These are phyloP conservation scores for Drosophila quadrilineata DNA, from an alignment of 1,140 invertebrate species.

Conservation along the genomic window DNA sequence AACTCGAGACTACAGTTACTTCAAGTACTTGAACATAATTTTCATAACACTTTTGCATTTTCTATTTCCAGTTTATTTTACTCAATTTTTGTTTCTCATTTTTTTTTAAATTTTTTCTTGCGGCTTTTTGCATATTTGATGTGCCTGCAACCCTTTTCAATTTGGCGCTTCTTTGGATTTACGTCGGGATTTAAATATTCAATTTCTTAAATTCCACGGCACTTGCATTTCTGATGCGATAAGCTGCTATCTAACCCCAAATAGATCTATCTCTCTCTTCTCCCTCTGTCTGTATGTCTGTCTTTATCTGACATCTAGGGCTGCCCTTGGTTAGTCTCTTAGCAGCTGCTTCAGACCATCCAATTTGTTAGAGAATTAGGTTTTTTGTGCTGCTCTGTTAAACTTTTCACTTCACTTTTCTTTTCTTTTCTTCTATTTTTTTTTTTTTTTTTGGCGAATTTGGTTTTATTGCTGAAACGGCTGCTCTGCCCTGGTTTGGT, in stretches of 20 bases:
- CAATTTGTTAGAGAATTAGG: constrained; percentile 43
- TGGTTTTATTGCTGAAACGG: too few relatives aligned
- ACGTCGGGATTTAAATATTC: constrained; percentile 69
- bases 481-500: too few relatives aligned
- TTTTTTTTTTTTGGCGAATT: constrained; percentile 12
- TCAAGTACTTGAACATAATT: constrained; percentile 54
- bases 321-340: background rate
- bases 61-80: background rate
- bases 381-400: constrained; percentile 12
- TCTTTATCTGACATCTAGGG: background rate
- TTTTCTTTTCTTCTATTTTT: background rate
- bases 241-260: constrained; percentile 18
- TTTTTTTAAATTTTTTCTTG: background rate
- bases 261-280: too few relatives aligned
- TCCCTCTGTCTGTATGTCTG: background rate
- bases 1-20: constrained; percentile 13
- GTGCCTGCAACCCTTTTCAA: constrained; percentile 58
- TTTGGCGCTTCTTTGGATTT: constrained; percentile 46
- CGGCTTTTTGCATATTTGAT: constrained; percentile 56
- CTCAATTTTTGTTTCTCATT: background rate
- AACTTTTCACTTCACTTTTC: constrained; percentile 39
- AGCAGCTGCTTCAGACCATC: constrained; percentile 46
- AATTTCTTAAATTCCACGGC: constrained; percentile 49
- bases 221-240: constrained; percentile 29
- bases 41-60: constrained; percentile 29